Base-by-base conservation (phyloP, 2,113 vertebrate genomes). In the Lamprologus lemairii region DNA sequence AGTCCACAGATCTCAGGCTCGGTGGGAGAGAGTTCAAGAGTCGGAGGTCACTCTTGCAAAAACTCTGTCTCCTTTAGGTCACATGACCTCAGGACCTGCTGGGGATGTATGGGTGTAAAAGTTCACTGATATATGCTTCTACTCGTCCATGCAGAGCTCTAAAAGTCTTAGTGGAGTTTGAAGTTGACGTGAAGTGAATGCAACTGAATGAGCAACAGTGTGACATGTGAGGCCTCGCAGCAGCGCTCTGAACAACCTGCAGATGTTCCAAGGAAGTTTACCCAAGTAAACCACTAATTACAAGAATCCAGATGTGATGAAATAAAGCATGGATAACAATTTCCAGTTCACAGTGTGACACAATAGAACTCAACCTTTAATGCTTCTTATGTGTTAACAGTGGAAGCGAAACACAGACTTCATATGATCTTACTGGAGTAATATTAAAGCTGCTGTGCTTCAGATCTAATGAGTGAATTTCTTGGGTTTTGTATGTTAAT, bases 291-390 rank as follows among this genome's bases (percentile, higher is more conserved):
- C 19, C 19, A 21, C 35, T 21, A 23, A 68, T 40, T 40, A 21
- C 35, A 68, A 40, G 1, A 68, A 68, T 68, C 35, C 63, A 40
- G 63, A 21, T 40, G 63, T 40, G 60, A 65, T 13, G 5, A 40
- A 40, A 40, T 68, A 6, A 40, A 68, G 7, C 4, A 14, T 9
- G 63, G 12, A 68, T 40, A 1, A 68, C 63, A 40, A 21, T 68
- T 68, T 68, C 5, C 33, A 68, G 7, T 40, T 21, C 63, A 35
- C 31, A 60, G 26, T 31, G 57, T 60, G 57, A 63, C 58, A 65
- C 60, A 37, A 12, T 7, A 1, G 10, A 37, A 37, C 17, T 65
- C 17, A 12, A 65, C 33, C 0, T n/a, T 65, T n/a, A 37, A n/a
- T 65, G 17, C 17, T 65, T 63, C 17, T 63, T n/a, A 35, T n/a